Base-by-base conservation (phyloP, 2,888 invertebrate genomes). In the Athripsodes cinereus region DNA sequence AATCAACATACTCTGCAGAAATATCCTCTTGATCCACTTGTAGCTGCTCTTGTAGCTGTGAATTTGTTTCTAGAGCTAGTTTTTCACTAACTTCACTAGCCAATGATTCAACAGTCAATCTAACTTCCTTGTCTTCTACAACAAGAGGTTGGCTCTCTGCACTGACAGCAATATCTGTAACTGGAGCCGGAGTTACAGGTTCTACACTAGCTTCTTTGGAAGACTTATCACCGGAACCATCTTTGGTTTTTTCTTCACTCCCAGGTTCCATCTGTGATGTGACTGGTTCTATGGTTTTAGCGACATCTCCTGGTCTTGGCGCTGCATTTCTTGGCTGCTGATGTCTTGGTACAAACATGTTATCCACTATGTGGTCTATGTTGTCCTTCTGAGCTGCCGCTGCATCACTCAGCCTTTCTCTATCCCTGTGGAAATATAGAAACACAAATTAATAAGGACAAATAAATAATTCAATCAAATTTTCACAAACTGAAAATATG, bases 341-440 rank as follows among this genome's bases (percentile, higher is more conserved):
- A 13, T 83, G 83, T 66, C 78, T 77, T 61, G 78, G 69, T 2
- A 83, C 82, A 65, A 84, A 84, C 84, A 84, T 84, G 60, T 84
- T 84, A 65, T 84, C 84, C 1, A 84, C 79, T 55, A 84, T 83
- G 64, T 83, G 76, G 68, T 84, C 84, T 59, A 84, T 83, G 65
- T 83, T 82, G 65, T 83, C 83, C 62, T 76, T 77, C 58, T 78
- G 78, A 21, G 75, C 68, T 0, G 78, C 71, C 66, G 60, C 78
- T 74, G 71, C 16, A 11, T 58, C 47, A 22, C 26, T 52, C 16
- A 60, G 22, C 35, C 56, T 58, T 6, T 60, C 61, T 40, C 63
- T 60, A 35, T 47, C 40, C 40, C 40, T 40, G 16, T 16, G 13
- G n/a, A n/a, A n/a, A n/a, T n/a, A n/a, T n/a, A n/a, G n/a, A n/a